Evolutionary conservation across 1,140 invertebrate genomes (phyloP).

Genomic region (Zaprionus ghesquierei): DNA sequence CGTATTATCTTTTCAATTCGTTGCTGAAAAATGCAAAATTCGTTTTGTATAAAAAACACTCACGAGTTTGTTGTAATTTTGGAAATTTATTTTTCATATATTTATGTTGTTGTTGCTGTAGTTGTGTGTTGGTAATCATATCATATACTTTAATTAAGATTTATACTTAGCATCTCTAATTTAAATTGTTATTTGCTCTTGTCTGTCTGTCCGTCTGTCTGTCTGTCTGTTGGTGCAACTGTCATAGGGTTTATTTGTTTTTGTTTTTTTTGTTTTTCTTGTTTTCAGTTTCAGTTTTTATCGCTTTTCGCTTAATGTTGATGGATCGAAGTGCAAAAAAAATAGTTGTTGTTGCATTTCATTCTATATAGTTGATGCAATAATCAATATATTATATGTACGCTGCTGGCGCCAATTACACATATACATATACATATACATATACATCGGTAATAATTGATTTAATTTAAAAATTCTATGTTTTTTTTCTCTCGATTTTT

Average conservation of each 20-base stretch:
- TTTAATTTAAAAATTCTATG: constrained; percentile 65
- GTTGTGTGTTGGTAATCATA: constrained; percentile 69
- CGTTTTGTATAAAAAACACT: not conserved
- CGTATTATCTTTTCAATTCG: too few relatives aligned
- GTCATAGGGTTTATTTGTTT: constrained; percentile 38
- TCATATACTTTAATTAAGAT: constrained; percentile 73
- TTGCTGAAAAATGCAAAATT: not conserved
- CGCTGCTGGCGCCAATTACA: constrained; percentile 14
- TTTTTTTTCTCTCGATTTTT: constrained; percentile 13
- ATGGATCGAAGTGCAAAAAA: constrained; percentile 51
- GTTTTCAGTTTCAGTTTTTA: constrained; percentile 4
- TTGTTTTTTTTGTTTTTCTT: constrained; percentile 36
- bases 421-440: constrained; percentile 50
- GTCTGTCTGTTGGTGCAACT: constrained; percentile 54
- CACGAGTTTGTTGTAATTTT: constrained; percentile 55
- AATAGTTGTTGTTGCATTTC: constrained; percentile 44
- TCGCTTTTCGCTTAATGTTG: too few relatives aligned
- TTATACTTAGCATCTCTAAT: constrained; percentile 69
- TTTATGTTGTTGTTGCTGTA: constrained; percentile 65
- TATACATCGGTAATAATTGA: constrained; percentile 49
- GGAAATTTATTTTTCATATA: constrained; percentile 76
- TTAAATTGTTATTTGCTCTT: constrained; percentile 58
- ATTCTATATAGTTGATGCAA: constrained; percentile 2
- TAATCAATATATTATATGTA: constrained; percentile 22
- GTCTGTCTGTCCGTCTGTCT: constrained; percentile 26